These are phyloP conservation scores for Marmota monax DNA, from an alignment of 2,113 vertebrate genomes.

Conservation along the genomic window DNA sequence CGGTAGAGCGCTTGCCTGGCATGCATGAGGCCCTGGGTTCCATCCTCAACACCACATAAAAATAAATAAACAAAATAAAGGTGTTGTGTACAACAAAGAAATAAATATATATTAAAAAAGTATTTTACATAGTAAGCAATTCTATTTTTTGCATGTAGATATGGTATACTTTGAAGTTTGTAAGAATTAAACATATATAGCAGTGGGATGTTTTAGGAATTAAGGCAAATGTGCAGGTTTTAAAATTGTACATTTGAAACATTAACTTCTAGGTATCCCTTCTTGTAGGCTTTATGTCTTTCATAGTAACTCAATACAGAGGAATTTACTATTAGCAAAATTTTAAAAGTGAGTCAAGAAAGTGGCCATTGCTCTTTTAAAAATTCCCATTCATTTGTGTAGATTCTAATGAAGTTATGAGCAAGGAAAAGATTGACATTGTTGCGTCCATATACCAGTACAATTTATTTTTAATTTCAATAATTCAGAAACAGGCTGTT, in stretches of 20 bases:
- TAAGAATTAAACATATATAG: not conserved
- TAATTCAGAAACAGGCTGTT: constrained; percentile 83
- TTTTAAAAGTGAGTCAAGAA: not conserved
- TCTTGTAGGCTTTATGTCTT: not conserved
- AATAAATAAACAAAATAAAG: no score
- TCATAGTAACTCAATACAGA: not conserved
- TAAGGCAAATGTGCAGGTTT: not conserved
- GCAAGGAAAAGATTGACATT: constrained; percentile 83
- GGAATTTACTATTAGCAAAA: not conserved
- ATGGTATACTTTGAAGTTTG: not conserved
- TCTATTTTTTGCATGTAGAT: constrained; percentile 52
- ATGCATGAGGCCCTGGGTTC: no score
- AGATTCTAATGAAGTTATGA: constrained; percentile 82
- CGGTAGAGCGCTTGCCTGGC: no score
- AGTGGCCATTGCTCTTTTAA: constrained; percentile 43
- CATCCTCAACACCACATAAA: no score
- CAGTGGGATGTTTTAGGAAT: not conserved
- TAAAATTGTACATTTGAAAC: constrained; percentile 1
- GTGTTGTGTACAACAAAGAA: no score
- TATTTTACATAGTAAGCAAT: not conserved
- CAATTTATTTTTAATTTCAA: constrained; percentile 87
- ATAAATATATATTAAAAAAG: no score
- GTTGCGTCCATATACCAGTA: constrained; percentile 82
- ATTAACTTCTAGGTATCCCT: not conserved
- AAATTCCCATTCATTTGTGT: constrained; percentile 80